These are phyloP conservation scores for Helicolenus hilgendorfi DNA, from an alignment of 2,797 vertebrate species.

Conservation along the genomic window DNA sequence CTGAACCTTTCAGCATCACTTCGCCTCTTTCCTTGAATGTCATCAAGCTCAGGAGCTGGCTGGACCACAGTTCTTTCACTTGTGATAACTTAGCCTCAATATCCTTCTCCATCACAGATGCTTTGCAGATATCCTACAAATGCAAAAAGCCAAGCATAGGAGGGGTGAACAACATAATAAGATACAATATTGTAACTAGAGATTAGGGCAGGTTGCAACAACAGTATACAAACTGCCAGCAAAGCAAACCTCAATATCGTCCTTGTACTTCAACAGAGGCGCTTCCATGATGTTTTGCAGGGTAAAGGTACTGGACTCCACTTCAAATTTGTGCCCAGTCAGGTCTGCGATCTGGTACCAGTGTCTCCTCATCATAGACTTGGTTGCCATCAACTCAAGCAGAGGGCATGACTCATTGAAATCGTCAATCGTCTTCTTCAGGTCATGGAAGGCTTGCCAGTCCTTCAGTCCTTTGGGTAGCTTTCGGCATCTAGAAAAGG, in stretches of 20 bases:
- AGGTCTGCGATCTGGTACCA: conserved; percentile 91
- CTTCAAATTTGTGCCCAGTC: conserved; percentile 91
- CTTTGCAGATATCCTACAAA: conserved; percentile 93
- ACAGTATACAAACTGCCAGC: neutral
- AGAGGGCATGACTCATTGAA: conserved; percentile 94
- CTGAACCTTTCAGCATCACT: conserved; percentile 93
- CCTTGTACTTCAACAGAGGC: conserved; percentile 93
- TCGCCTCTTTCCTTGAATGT: conserved; percentile 95
- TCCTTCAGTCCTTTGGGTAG: conserved; percentile 93
- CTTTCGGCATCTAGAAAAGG: conserved; percentile 88
- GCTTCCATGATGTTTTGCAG: conserved; percentile 94
- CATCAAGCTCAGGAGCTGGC: conserved; percentile 88
- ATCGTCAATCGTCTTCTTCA: conserved; percentile 93
- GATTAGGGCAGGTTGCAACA: neutral
- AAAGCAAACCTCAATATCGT: conserved; percentile 93
- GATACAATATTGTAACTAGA: neutral
- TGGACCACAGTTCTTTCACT: conserved; percentile 93
- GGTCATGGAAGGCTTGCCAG: conserved; percentile 93
- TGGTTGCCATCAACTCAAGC: conserved; percentile 93
- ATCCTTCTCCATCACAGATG: conserved; percentile 94
- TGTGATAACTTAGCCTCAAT: conserved; percentile 95
- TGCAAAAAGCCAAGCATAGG: neutral
- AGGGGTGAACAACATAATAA: neutral
- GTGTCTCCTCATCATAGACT: conserved; percentile 93
- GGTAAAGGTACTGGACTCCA: conserved; percentile 90